phyloP scores from a whole-genome alignment of 2,888 invertebrate species.

The Steinernema hermaphroditum region DNA sequence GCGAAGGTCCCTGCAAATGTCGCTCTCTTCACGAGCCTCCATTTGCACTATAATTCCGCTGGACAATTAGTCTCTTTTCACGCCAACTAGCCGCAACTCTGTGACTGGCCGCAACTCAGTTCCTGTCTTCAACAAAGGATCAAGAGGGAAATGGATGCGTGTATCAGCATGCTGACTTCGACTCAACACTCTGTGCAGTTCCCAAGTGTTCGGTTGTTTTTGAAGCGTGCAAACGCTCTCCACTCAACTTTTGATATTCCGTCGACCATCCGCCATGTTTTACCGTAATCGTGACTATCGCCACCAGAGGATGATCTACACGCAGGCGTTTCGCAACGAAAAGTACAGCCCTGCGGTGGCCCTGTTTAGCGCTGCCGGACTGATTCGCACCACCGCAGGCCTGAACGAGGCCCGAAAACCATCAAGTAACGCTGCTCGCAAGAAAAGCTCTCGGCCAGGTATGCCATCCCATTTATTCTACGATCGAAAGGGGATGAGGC shows the following conservation, averaged over 20 bases:
- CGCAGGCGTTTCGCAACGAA: conserved; percentile 63
- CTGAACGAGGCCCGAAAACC: conserved; percentile 39
- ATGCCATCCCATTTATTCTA: conserved; percentile 31
- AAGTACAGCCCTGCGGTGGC: conserved; percentile 63
- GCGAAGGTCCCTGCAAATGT: conserved; percentile 13
- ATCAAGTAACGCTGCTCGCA: conserved; percentile 27
- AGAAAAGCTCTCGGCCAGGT: conserved; percentile 29
- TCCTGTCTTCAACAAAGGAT: conserved; percentile 30
- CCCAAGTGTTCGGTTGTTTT: conserved; percentile 11
- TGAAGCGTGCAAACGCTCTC: background rate
- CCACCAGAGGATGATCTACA: conserved; percentile 55
- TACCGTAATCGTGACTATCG: conserved; percentile 18
- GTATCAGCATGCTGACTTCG: conserved; percentile 12
- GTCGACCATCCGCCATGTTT: conserved; percentile 10
- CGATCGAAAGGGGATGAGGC: conserved; percentile 28
- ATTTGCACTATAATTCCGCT: conserved; percentile 10
- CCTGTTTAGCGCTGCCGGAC: conserved; percentile 61
- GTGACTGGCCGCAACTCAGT: background rate
- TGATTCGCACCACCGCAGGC: conserved; percentile 60
- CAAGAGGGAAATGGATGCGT: conserved; percentile 30
- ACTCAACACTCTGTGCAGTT: conserved; percentile 25
- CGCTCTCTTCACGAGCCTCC: background rate
- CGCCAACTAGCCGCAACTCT: conserved; percentile 9
- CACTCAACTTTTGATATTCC: background rate
- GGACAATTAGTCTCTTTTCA: conserved; percentile 30